Evolutionary conservation across 1,140 invertebrate species (phyloP).

Genomic region (Zaprionus ornatus): DNA sequence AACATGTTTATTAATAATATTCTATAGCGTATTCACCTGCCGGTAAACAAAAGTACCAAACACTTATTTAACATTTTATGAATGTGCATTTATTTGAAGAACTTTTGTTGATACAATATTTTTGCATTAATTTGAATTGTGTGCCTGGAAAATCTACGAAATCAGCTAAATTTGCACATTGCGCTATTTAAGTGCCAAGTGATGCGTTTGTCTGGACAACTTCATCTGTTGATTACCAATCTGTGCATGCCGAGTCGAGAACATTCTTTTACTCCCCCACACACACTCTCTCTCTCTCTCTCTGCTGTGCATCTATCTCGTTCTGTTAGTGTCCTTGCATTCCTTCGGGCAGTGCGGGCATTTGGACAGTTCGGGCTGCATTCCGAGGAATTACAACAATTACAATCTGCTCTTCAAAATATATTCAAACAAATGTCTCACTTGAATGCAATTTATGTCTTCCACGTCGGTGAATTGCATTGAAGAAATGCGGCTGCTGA

Average conservation of each 20-base stretch:
- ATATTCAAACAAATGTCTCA: constrained; percentile 58
- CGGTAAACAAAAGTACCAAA: background rate
- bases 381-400: constrained; percentile 31
- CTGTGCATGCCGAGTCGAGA: background rate
- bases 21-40: background rate
- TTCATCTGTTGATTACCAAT: constrained; percentile 8
- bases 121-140: background rate
- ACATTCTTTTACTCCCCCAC: background rate
- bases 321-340: background rate
- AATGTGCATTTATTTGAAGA: background rate
- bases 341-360: background rate
- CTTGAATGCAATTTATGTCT: constrained; percentile 50
- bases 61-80: too few species aligned
- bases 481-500: constrained; percentile 53
- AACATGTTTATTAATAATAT: background rate
- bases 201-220: constrained; percentile 3
- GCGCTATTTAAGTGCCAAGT: background rate
- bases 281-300: too few species aligned
- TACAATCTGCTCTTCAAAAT: constrained; percentile 42
- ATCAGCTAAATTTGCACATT: background rate
- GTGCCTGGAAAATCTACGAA: background rate
- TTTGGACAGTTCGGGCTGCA: background rate
- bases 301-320: background rate
- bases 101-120: constrained; percentile 1
- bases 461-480: constrained; percentile 62